Evolutionary conservation across 2,113 vertebrate species (phyloP), one percentile per base, ranked within the genome.

Genomic region (Machaerirhynchus nigripectus): DNA sequence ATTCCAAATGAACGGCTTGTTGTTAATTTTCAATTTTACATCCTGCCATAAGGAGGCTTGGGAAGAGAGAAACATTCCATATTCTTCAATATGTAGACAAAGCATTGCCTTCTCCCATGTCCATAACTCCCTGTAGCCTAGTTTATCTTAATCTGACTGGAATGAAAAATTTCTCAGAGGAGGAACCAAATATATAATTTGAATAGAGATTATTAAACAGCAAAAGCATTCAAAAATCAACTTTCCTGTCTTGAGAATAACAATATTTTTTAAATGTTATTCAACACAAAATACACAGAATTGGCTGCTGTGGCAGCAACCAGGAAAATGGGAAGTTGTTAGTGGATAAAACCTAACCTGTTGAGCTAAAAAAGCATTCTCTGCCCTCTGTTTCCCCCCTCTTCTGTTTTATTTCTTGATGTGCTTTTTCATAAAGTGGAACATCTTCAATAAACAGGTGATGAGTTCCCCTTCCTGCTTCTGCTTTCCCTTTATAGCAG

Each of bases 11-110:
- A 96, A 61, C 0, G 3, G 27, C 84, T 82, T 87, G 80, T 35
- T 82, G 65, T 87, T 92, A 91, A 89, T 78, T 92, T 81, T 85
- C 77, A 84, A 28, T 92, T 94, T 92, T 90, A 40, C 35, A 61
- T 68, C 22, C 49, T 90, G 74, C 42, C 81, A 67, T 59, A 74
- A 68, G 53, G 46, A 83, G 55, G 46, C 16, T 33, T 94, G 31
- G 30, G 60, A 90, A 73, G 81, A 83, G 23, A 73, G 42, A 74
- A 93, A 75, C 4, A 74, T 80, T 64, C 76, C 35, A 44, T 33
- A 85, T 31, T 47, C 37, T 81, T 64, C 82, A 87, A 60, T 28
- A 44, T 24, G 9, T 70, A 39, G 30, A 60, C 37, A 94, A 84
- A 65, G 31, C 42, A 68, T 39, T 83, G 52, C 65, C 27, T 92